phyloP scores from a whole-genome alignment of 2,888 invertebrate species.

The Digitonthophagus gazella region DNA sequence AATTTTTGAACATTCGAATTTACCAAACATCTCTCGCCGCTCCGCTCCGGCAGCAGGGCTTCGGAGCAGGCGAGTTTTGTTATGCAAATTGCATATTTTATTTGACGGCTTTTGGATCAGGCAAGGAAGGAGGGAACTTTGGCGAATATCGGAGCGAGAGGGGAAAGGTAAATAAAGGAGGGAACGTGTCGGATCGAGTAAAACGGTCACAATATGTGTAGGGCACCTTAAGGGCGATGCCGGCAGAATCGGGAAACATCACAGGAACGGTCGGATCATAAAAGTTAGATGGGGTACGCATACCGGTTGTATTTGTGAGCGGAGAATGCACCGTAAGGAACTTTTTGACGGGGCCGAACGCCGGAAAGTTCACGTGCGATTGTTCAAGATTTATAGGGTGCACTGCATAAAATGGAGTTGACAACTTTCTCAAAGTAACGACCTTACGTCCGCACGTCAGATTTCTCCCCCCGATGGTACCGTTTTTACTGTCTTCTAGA shows the following conservation, averaged over 20 bases:
- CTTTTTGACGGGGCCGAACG: background rate
- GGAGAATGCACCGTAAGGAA: background rate
- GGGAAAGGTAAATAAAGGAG: constrained; percentile 7
- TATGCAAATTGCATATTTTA: constrained; percentile 21
- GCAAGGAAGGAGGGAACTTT: background rate
- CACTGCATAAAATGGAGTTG: background rate
- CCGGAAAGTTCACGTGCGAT: background rate
- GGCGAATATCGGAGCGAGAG: constrained; percentile 10
- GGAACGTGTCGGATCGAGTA: background rate
- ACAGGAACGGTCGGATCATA: background rate
- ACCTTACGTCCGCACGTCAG: background rate
- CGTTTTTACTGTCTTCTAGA: background rate
- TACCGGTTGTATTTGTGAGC: background rate
- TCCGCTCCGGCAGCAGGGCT: background rate
- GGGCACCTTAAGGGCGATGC: background rate
- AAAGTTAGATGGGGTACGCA: background rate
- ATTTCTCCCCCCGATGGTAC: background rate
- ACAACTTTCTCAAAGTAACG: background rate
- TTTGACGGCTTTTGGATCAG: constrained; percentile 11
- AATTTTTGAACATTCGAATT: constrained; percentile 4
- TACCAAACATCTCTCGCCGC: constrained; percentile 5
- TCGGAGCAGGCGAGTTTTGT: constrained; percentile 9
- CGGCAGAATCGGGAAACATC: background rate
- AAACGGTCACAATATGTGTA: background rate
- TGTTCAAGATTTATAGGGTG: background rate